These are phyloP conservation scores for Camelus bactrianus DNA, from an alignment of 2,113 vertebrate species.

Conservation along the genomic window DNA sequence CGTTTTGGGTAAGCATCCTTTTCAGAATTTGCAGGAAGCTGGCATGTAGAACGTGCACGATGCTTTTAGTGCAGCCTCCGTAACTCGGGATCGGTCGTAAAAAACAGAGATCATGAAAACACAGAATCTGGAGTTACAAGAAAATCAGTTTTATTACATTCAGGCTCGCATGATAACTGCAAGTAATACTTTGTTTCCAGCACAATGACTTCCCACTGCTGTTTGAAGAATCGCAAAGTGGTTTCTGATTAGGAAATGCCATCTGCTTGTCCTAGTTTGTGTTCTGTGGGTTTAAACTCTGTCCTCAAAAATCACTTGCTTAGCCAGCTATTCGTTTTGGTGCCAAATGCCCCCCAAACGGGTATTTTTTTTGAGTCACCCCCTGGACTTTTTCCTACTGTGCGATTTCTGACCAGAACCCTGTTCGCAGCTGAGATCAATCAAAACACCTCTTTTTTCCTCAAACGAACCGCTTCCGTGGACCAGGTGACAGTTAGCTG, in stretches of 20 bases:
- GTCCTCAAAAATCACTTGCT: not conserved
- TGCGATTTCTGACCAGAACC: not conserved
- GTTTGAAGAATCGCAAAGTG: not conserved
- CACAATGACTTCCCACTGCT: not conserved
- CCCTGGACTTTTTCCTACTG: not conserved
- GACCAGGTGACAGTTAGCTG: fast-evolving
- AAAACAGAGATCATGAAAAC: not conserved
- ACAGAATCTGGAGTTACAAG: not conserved
- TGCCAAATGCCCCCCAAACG: not conserved
- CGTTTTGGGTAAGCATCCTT: constrained; percentile 61
- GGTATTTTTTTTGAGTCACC: not conserved
- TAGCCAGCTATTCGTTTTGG: not conserved
- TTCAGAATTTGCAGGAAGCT: not conserved
- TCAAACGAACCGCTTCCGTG: not conserved
- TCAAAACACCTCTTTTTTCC: not conserved
- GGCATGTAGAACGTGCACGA: fast-evolving
- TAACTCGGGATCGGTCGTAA: not conserved
- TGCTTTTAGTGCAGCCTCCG: not conserved
- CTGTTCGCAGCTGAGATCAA: not conserved
- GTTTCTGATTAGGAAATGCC: not conserved
- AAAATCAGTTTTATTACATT: not conserved
- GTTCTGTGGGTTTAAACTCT: not conserved
- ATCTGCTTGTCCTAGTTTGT: not conserved
- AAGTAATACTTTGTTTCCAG: not conserved
- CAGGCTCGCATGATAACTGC: not conserved